Conservation (phyloP, 2,797 vertebrate genomes). For the Gouania willdenowi region DNA sequence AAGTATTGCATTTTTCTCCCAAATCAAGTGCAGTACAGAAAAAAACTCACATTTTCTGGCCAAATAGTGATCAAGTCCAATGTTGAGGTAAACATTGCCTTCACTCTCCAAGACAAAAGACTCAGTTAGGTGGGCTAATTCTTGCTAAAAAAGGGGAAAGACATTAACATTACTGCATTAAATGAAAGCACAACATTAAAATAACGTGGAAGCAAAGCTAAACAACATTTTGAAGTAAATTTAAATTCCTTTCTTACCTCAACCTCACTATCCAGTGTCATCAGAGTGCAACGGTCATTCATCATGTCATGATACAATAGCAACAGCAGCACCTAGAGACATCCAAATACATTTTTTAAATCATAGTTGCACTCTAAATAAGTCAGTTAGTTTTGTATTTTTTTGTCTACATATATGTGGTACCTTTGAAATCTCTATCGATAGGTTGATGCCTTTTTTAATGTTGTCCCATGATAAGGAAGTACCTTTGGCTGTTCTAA, state of each 20-base stretch:
- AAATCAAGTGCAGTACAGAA: too few relatives aligned
- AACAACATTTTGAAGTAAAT: too few relatives aligned
- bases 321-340: slow-evolving; percentile 79
- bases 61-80: slow-evolving; percentile 80
- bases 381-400: background rate
- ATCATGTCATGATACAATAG: slow-evolving; percentile 84
- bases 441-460: slow-evolving; percentile 65
- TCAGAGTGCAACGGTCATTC: slow-evolving; percentile 75
- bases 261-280: slow-evolving; percentile 73
- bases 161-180: background rate
- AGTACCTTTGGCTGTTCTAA: slow-evolving; percentile 57
- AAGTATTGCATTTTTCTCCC: too few relatives aligned
- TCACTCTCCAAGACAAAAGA: slow-evolving; percentile 83
- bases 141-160: slow-evolving; percentile 60
- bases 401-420: background rate
- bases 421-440: slow-evolving; percentile 90
- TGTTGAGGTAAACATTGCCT: slow-evolving; percentile 74
- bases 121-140: slow-evolving; percentile 79
- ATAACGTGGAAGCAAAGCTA: background rate
- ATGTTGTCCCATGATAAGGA: slow-evolving; percentile 75
- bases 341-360: background rate
- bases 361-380: too few relatives aligned
- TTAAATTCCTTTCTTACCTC: slow-evolving; percentile 74
- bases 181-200: background rate
- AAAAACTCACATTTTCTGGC: slow-evolving; percentile 73